Base-by-base conservation (phyloP, 2,113 vertebrate species). In the Epinephelus fuscoguttatus region DNA sequence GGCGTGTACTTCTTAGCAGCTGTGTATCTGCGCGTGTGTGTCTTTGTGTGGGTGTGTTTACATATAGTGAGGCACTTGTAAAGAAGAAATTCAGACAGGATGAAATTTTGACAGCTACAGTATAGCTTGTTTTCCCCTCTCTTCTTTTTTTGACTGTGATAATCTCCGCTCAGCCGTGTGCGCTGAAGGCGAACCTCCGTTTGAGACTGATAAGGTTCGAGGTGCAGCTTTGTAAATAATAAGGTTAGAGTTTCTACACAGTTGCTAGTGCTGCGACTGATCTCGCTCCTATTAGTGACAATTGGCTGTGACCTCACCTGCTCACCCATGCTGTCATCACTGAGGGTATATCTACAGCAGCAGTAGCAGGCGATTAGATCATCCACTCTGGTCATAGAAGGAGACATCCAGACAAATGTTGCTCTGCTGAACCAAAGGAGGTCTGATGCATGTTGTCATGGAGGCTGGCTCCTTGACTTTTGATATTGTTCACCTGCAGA, bases 291-390 rank as follows among this genome's bases (percentile, higher is more conserved):
- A 93, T 94, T 93, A 92, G 88, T 49, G 76, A 68, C 91, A 92
- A 95, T 95, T 94, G 93, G 85, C 91, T 93, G 93, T 91, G 93
- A 96, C 95, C 95, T 92, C 92, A 94, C 90, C 91, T 93, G 89
- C 86, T 90, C 89, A 85, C 78, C 82, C 78, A 71, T 59, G 85
- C 91, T 94, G 93, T 94, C 91, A 93, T 91, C 86, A 82, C 85
- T 14, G 77, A 88, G 88, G 64, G 72, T 86, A 87, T 68, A 73
- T 85, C 81, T 84, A 49, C 72, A 57, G 55, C 77, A 88, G 80
- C 81, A 90, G 71, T 73, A 76, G 66, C 78, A 85, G 88, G 81
- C 84, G 82, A 85, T 90, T 81, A 87, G 87, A 88, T 93, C 88
- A 71, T 90, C 74, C 53, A 67, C 84, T 80, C 79, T 88, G 89